phyloP scores from a whole-genome alignment of 2,797 vertebrate species.

The Synaphobranchus kaupii region DNA sequence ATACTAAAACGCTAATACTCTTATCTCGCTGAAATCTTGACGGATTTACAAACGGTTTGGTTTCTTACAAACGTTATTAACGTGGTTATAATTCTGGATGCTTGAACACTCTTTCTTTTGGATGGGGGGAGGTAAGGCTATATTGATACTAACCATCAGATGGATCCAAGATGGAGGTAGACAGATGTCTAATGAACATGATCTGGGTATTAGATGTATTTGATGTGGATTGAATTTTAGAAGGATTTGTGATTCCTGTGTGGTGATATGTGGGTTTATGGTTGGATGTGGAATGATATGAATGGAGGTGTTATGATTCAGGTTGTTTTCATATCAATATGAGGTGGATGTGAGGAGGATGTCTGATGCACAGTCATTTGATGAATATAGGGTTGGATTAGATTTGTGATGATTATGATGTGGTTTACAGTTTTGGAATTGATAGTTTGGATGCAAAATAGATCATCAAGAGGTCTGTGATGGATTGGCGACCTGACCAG shows the following conservation, averaged over 20 bases:
- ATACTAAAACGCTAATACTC: too few relatives aligned
- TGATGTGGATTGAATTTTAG: too few relatives aligned
- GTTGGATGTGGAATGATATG: background rate
- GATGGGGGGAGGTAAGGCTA: background rate
- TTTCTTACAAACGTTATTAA: too few relatives aligned
- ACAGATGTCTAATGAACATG: too few relatives aligned
- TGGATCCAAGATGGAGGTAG: background rate
- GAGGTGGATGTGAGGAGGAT: too few relatives aligned
- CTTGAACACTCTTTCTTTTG: background rate
- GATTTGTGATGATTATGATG: background rate
- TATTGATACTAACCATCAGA: background rate
- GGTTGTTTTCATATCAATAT: background rate
- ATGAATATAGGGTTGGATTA: background rate
- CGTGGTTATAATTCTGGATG: too few relatives aligned
- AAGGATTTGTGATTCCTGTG: too few relatives aligned
- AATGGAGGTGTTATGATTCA: background rate
- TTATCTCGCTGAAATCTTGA: too few relatives aligned
- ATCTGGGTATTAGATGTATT: too few relatives aligned
- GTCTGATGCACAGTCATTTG: background rate
- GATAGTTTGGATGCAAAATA: too few relatives aligned
- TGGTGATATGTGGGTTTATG: background rate
- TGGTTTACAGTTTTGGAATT: background rate
- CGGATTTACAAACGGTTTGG: too few relatives aligned
- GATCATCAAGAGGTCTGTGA: background rate
- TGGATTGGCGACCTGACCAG: background rate